phyloP scores from a whole-genome alignment of 1,140 invertebrate species.

The Leptonema lineaticorne region DNA sequence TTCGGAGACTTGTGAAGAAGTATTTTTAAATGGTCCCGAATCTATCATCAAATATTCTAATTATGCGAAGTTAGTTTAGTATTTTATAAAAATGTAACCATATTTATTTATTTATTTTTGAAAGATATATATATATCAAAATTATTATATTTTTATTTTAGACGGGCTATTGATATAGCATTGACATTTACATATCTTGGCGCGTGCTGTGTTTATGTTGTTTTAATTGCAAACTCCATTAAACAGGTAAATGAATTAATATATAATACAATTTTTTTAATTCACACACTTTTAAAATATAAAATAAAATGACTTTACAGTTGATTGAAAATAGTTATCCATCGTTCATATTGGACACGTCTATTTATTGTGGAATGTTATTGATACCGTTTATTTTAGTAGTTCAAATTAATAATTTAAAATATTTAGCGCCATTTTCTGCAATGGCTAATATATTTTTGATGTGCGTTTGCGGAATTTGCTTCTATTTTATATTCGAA shows the following conservation, averaged over 20 bases:
- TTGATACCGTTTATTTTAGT: constrained; percentile 61
- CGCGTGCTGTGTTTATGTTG: constrained; percentile 73
- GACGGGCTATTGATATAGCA: constrained; percentile 52
- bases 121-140: not conserved
- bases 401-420: constrained; percentile 68
- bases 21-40: constrained; percentile 71
- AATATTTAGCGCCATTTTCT: constrained; percentile 74
- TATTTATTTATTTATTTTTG: not conserved
- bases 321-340: constrained; percentile 57
- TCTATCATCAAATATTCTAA: constrained; percentile 58
- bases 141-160: not conserved
- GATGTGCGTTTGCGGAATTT: constrained; percentile 68
- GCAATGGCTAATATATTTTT: constrained; percentile 69
- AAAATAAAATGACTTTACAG: constrained; percentile 53
- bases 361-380: constrained; percentile 61
- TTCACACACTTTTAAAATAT: not conserved
- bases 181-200: constrained; percentile 68
- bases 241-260: constrained; percentile 46
- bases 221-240: constrained; percentile 68
- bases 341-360: constrained; percentile 45
- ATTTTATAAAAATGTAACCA: not conserved
- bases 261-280: not conserved
- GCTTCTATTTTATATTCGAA: constrained; percentile 70
- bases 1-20: constrained; percentile 73
- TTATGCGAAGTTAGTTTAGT: constrained; percentile 58